phyloP scores from a whole-genome alignment of 2,797 vertebrate species.

The Scleropages formosus region DNA sequence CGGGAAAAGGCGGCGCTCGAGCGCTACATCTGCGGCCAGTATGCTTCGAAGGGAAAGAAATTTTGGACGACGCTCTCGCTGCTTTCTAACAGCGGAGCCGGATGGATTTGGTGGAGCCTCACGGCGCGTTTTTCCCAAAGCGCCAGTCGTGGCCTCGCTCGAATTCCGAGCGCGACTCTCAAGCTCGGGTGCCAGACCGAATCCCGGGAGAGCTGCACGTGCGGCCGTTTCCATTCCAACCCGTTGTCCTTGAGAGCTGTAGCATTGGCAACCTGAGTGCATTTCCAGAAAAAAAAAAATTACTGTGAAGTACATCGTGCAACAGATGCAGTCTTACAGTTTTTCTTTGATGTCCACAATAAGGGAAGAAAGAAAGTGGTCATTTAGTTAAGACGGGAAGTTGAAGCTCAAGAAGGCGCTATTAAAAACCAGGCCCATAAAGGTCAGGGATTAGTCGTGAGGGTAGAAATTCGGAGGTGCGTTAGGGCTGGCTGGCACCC shows the following conservation, averaged over 20 bases:
- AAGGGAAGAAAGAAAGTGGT: not conserved
- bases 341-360: not conserved
- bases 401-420: not conserved
- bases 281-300: no score
- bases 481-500: conserved; percentile 3
- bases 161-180: not conserved
- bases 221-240: not conserved
- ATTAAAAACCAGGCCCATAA: not conserved
- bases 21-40: conserved; percentile 9
- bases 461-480: not conserved
- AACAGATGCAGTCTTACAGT: no score
- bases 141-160: not conserved
- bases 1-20: not conserved
- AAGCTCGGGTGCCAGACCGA: conserved; percentile 1
- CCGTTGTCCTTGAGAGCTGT: not conserved
- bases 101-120: conserved; percentile 2
- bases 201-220: not conserved
- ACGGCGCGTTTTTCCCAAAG: conserved; percentile 13
- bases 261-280: no score
- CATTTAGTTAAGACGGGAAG: not conserved
- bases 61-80: not conserved
- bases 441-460: no score
- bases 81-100: not conserved
- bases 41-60: not conserved
- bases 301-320: no score